Base-by-base conservation (phyloP, 2,113 vertebrate genomes). In the Rhombomys opimus region DNA sequence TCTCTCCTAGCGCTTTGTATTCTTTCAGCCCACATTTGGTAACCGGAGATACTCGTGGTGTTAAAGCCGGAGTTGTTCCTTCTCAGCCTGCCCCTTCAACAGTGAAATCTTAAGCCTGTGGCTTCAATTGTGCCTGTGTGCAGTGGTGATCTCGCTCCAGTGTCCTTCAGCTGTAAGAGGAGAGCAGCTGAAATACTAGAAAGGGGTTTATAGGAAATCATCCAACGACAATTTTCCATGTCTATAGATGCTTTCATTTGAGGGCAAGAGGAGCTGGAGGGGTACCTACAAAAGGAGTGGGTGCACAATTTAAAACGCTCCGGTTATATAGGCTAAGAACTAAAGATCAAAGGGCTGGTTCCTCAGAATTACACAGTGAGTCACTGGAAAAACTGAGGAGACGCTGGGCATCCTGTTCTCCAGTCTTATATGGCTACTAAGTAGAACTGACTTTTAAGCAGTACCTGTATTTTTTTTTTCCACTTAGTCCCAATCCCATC, bases 171-270 rank as follows among this genome's bases (percentile, higher is more conserved):
- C 92, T 95, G 96, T 95, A 97, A 97, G 90, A 91, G 90, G 96
- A 97, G 97, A 97, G 91, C 2, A 5, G 54, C 78, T 97, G 97
- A 97, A 97, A 98, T 89, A 91, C 94, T 97, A 98, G 97, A 97
- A 97, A 97, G 95, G 67, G 82, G 89, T 70, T 89, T 97, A 93
- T 81, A 96, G 97, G 97, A 97, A 97, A 95, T 97, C 97, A 95
- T 91, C 92, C 97, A 96, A 96, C 82, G 96, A 96, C 95, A 94
- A 89, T 96, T 97, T 97, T 97, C 95, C 96, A 95, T 54, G 23
- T 97, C 95, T 96, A 80, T 95, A 93, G 95, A 91, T 89, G 95
- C 95, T 97, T 97, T 98, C 95, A 96, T 97, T 68, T 93, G 81
- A 97, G 52, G 89, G 96, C 90, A 96, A 92, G 93, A 89, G 90